Evolutionary conservation across 2,113 vertebrate genomes (phyloP), one percentile per base, ranked within the genome.

Genomic region (Lepus americanus): DNA sequence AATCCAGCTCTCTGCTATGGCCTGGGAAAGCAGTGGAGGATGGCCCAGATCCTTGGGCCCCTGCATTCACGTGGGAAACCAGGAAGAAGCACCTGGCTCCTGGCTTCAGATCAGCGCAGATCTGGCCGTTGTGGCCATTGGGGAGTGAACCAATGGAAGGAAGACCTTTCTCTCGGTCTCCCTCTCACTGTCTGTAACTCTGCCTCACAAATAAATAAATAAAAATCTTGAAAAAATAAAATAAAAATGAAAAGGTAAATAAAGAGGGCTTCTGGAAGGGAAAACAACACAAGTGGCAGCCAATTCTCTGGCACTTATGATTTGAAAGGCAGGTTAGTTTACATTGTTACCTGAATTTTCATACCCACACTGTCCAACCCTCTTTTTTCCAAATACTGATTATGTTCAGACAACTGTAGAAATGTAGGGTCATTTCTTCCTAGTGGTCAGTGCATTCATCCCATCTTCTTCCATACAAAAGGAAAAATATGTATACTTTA

Each of bases 391-490:
- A 76, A 69, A 73, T 27, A 25, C 0, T 29, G 23, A 1, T 49
- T 73, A 16, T 31, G 73, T 33, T 63, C 55, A 55, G 10, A 36
- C 25, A 87, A 3, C 5, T 36, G 16, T n/a, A n/a, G 29, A 23
- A 88, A 44, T 49, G n/a, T 70, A 27, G 66, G 10, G 25, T 61
- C 29, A 22, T 64, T 67, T 89, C 79, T 63, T 22, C 84, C 44
- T 31, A 36, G 14, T 70, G 53, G 63, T 27, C 51, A 78, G 31
- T 82, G 36, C 27, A 20, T 25, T 79, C 64, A 66, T 91, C 36
- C 51, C 31, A 36, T 83, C 88, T 89, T 55, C 25, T 70, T 87
- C 79, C 82, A 77, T 69, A 3, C 11, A 77, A 93, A 88, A 59
- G 20, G 83, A 94, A 83, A 14, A 11, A 33, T 1, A 2, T 44